Conservation (phyloP, 1,140 invertebrate genomes). For the Chionoecetes opilio region DNA sequence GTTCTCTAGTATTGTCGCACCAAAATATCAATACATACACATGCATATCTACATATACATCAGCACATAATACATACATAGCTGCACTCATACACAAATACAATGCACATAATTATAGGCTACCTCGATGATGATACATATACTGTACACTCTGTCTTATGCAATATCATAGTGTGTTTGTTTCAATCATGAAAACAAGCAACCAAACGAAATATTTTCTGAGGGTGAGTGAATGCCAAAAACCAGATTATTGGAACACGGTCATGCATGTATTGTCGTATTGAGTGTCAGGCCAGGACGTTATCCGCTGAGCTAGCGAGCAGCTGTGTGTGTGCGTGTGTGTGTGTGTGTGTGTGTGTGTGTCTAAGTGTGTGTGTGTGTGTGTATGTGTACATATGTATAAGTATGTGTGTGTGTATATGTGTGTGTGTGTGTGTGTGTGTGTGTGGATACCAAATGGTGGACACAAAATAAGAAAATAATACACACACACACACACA, state of each 20-base stretch:
- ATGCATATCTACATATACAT: too few relatives aligned
- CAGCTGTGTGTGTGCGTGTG: conserved; percentile 18
- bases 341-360: conserved; percentile 46
- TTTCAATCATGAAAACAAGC: background rate
- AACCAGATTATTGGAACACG: too few relatives aligned
- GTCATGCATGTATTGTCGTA: too few relatives aligned
- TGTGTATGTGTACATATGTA: background rate
- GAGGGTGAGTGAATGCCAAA: background rate
- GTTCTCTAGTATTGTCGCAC: too few relatives aligned
- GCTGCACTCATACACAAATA: too few relatives aligned
- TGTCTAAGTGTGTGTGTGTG: too few relatives aligned
- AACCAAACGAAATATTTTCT: background rate
- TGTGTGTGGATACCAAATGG: too few relatives aligned
- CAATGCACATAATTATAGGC: background rate
- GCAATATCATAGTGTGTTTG: background rate
- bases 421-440: background rate
- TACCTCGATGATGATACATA: background rate
- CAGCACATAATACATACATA: too few relatives aligned
- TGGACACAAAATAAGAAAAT: background rate
- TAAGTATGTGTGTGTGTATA: too few relatives aligned
- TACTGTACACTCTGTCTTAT: background rate
- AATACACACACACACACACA: background rate
- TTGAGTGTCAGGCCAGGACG: too few relatives aligned
- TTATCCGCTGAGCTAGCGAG: too few relatives aligned
- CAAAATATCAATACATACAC: too few relatives aligned